Evolutionary conservation across 1,140 invertebrate species (phyloP).

Genomic region (Caenorhabditis tropicalis): DNA sequence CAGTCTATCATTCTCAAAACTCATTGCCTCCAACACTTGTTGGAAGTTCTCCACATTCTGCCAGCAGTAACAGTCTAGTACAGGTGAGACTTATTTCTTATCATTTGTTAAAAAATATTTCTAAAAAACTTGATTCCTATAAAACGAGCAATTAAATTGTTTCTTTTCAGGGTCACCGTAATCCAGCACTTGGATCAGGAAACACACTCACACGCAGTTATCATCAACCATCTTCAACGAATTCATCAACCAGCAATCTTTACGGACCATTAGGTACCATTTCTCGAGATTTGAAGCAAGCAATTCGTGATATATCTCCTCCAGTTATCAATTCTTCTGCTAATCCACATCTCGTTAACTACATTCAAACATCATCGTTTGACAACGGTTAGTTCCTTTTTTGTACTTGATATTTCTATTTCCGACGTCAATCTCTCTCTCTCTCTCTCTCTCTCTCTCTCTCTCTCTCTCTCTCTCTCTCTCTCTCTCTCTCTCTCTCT

Average conservation of each 20-base stretch:
- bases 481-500: neutral
- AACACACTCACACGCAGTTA: slow-evolving; percentile 28
- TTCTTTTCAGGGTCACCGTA: slow-evolving; percentile 14
- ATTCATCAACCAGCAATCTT: slow-evolving; percentile 13
- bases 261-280: slow-evolving; percentile 22
- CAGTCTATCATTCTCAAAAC: slow-evolving; percentile 16
- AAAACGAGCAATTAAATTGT: too few species aligned
- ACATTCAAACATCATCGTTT: slow-evolving; percentile 33
- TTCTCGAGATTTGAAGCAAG: slow-evolving; percentile 23
- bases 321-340: slow-evolving; percentile 33
- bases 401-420: neutral
- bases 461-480: neutral
- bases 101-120: neutral
- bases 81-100: neutral
- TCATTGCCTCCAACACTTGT: slow-evolving; percentile 16
- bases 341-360: slow-evolving; percentile 43
- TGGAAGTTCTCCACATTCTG: slow-evolving; percentile 1
- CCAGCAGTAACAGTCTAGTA: slow-evolving; percentile 44
- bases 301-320: slow-evolving; percentile 40
- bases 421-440: neutral
- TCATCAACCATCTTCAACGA: slow-evolving; percentile 30
- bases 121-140: too few species aligned
- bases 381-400: slow-evolving; percentile 46
- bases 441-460: neutral
- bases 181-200: slow-evolving; percentile 4